Evolutionary conservation across 2,888 invertebrate genomes (phyloP).

Genomic region (Scrobipalpa atriplicella): DNA sequence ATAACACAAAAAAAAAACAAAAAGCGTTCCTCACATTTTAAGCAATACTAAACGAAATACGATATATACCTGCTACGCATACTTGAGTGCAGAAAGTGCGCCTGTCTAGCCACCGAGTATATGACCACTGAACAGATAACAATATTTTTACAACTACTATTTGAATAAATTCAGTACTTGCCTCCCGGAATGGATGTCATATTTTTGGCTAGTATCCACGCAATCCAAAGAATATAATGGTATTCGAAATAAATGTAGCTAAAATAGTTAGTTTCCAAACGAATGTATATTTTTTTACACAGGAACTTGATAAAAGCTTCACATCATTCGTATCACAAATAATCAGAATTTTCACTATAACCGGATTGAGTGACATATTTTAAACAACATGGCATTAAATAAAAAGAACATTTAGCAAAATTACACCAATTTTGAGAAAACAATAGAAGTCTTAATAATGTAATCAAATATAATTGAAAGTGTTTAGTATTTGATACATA

Average conservation of each 20-base stretch:
- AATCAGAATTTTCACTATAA: no score
- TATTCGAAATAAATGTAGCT: constrained; percentile 1
- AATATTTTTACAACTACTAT: constrained; percentile 6
- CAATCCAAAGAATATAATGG: constrained; percentile 4
- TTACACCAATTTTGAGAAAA: no score
- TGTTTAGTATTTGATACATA: neutral
- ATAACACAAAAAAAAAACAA: no score
- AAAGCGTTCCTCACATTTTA: no score
- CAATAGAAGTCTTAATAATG: neutral
- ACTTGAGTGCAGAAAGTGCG: neutral
- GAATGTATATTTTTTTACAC: neutral
- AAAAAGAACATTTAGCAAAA: no score
- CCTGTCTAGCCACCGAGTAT: neutral
- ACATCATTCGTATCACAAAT: neutral
- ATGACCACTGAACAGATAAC: constrained; percentile 11
- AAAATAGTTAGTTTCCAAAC: neutral
- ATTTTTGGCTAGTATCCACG: constrained; percentile 5
- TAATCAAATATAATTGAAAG: neutral
- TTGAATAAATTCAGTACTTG: constrained; percentile 3
- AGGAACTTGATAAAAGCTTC: neutral
- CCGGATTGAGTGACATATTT: no score
- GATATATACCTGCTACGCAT: neutral
- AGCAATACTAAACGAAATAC: neutral
- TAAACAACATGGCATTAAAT: no score
- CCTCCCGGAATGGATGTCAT: constrained; percentile 1